phyloP scores from a whole-genome alignment of 2,797 vertebrate genomes.

The Vipera latastei region DNA sequence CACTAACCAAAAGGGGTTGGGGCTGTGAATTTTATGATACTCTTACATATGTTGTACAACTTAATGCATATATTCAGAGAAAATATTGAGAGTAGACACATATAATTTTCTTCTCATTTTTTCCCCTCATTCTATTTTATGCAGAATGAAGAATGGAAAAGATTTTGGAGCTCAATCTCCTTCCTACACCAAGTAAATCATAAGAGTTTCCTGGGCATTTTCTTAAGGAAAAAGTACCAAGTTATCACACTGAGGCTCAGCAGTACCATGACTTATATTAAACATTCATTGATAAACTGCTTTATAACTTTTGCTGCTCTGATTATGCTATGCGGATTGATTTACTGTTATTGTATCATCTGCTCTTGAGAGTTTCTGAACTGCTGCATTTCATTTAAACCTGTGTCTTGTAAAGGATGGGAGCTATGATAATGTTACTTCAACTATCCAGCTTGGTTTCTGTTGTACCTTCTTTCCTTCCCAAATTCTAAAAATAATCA shows the following conservation, averaged over 20 bases:
- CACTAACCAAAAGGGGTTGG: neutral
- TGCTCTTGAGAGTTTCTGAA: neutral
- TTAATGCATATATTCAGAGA: neutral
- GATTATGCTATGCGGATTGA: neutral
- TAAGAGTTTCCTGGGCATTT: neutral
- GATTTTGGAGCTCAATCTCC: neutral
- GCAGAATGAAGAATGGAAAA: neutral
- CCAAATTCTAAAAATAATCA: neutral
- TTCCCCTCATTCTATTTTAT: neutral
- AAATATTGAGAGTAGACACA: neutral
- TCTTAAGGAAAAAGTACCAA: neutral
- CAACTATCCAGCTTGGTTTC: neutral
- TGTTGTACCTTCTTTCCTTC: neutral
- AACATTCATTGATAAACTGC: neutral
- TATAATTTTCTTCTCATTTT: neutral
- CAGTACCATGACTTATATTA: neutral
- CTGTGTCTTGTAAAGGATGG: neutral
- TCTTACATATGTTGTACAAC: neutral
- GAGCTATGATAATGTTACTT: neutral
- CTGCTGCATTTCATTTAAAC: neutral
- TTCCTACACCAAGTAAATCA: neutral
- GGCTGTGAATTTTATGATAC: neutral
- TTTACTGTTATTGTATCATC: neutral
- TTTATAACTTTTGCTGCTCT: neutral
- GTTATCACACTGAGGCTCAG: neutral